Percentiles rank a stretch among this genome's conserved stretches.
Evolutionary conservation across 2,113 vertebrate genomes (phyloP).

Genomic region (Erpornis zantholeuca): DNA sequence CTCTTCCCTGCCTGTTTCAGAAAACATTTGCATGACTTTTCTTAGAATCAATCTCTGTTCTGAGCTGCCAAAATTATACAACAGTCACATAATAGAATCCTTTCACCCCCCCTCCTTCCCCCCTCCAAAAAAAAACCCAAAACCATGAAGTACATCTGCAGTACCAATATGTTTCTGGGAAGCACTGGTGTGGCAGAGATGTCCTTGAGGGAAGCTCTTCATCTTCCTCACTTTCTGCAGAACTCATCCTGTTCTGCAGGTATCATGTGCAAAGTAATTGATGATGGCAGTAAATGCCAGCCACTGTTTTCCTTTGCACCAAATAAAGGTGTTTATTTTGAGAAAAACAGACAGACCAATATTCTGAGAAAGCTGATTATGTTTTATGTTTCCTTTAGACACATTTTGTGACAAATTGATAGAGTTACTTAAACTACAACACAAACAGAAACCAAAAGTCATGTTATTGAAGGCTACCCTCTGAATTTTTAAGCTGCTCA

Average conservation of each 20-base stretch:
- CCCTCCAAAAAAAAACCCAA: fast-evolving
- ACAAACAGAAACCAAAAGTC: background rate
- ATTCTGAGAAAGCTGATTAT: background rate
- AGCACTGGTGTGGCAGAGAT: background rate
- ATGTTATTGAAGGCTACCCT: background rate
- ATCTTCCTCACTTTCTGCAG: background rate
- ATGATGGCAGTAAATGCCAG: background rate
- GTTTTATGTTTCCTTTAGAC: background rate
- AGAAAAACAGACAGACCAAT: background rate
- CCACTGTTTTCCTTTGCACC: background rate
- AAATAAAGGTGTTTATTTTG: background rate
- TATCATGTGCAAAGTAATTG: background rate
- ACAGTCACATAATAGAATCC: background rate
- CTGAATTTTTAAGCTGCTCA: background rate
- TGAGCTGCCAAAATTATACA: background rate
- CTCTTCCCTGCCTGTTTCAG: background rate
- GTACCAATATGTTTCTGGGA: background rate
- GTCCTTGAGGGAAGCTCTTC: background rate
- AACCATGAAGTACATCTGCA: background rate
- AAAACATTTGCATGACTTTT: background rate
- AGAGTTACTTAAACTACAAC: background rate
- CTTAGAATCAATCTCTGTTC: background rate
- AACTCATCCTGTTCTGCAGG: background rate
- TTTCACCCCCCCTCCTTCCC: background rate
- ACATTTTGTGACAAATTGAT: background rate